These are phyloP conservation scores for Rhombomys opimus DNA, from an alignment of 2,113 vertebrate species.

Conservation along the genomic window DNA sequence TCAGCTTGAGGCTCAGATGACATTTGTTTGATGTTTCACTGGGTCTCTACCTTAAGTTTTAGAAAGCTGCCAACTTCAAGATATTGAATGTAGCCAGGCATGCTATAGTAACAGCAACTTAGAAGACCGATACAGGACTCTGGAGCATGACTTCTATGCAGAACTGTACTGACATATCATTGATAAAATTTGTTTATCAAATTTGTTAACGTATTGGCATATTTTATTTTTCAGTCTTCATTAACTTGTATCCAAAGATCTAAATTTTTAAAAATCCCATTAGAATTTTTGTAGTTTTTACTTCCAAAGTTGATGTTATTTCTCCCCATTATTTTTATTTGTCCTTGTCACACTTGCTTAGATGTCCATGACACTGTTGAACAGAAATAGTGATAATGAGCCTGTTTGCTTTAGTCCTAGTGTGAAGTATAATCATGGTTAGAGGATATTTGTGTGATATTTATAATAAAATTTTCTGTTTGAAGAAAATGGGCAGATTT, in stretches of 20 bases:
- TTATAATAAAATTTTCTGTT: neutral
- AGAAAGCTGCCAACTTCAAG: neutral
- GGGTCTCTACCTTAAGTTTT: neutral
- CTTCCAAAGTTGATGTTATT: conserved; percentile 42
- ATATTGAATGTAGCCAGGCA: neutral
- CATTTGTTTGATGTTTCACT: neutral
- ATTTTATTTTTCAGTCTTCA: conserved; percentile 42
- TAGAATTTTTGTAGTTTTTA: conserved; percentile 50
- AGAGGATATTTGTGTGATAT: neutral
- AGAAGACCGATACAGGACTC: neutral
- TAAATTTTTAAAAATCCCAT: conserved; percentile 18
- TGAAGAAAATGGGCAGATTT: neutral
- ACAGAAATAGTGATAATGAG: neutral
- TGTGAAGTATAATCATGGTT: neutral
- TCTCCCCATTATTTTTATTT: neutral
- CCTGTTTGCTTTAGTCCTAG: neutral
- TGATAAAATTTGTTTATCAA: conserved; percentile 18
- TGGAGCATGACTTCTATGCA: neutral
- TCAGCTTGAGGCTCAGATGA: neutral
- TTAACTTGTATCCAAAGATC: neutral
- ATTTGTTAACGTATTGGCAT: neutral
- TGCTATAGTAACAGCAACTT: neutral
- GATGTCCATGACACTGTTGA: neutral
- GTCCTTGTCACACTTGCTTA: neutral
- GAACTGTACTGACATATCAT: neutral